A percentile compares a stretch with the other conserved stretches of the same genome.
phyloP scores from a whole-genome alignment of 37 sponge, comb jelly and placozoan species.

The Cliona cf. orientalis region DNA sequence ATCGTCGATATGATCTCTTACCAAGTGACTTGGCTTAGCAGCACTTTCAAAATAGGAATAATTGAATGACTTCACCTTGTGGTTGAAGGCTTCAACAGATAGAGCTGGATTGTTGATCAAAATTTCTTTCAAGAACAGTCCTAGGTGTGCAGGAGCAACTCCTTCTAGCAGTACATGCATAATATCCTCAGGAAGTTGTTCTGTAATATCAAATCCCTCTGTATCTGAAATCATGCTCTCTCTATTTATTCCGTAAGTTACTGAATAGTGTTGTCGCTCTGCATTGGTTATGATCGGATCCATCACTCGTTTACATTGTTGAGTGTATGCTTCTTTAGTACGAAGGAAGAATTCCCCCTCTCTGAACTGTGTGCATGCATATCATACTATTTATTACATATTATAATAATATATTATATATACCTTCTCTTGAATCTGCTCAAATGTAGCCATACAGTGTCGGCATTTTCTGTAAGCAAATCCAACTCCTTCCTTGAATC shows the following conservation, averaged over 20 bases:
- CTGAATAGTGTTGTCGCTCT: no score
- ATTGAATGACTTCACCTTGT: not conserved
- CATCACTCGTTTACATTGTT: conserved; percentile 23
- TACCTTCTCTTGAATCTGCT: conserved; percentile 9
- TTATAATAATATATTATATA: not conserved
- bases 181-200: conserved; percentile 46
- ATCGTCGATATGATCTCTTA: no score
- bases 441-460: conserved; percentile 28
- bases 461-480: conserved; percentile 41
- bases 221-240: conserved; percentile 22
- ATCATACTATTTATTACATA: not conserved
- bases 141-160: conserved; percentile 11
- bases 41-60: no score
- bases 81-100: conserved; percentile 24
- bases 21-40: no score
- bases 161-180: conserved; percentile 62
- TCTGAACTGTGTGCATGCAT: conserved; percentile 21
- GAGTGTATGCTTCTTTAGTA: conserved; percentile 8
- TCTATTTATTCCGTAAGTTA: conserved; percentile 36
- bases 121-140: conserved; percentile 14
- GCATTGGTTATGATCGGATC: not conserved
- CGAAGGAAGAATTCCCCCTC: not conserved
- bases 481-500: conserved; percentile 57
- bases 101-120: not conserved
- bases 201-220: conserved; percentile 40